phyloP scores from a whole-genome alignment of 2,797 vertebrate genomes.

The Discoglossus pictus region DNA sequence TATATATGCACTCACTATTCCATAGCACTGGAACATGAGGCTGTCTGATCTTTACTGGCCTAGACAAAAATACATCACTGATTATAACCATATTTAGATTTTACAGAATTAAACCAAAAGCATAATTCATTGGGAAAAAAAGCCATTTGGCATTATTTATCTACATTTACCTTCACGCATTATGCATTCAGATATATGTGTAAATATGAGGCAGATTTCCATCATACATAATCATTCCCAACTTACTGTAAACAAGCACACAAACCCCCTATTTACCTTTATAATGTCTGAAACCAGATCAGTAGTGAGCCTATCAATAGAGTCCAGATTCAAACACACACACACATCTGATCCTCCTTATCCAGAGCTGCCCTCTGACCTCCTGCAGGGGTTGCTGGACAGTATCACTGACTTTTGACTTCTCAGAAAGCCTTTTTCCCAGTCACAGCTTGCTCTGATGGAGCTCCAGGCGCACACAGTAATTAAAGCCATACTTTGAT shows the following conservation, averaged over 20 bases:
- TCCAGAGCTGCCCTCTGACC: constrained; percentile 41
- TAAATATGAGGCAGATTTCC: constrained; percentile 9
- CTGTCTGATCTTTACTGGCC: no score
- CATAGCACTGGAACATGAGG: no score
- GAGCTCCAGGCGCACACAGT: constrained; percentile 39
- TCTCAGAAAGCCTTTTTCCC: constrained; percentile 42
- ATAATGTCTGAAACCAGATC: constrained; percentile 9
- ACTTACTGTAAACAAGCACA: neutral
- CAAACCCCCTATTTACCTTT: neutral
- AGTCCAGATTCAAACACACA: constrained; percentile 17
- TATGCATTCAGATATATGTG: no score
- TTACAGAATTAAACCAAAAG: no score
- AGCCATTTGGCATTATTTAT: no score
- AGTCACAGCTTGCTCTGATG: constrained; percentile 25
- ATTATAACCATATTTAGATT: no score
- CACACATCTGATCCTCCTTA: constrained; percentile 44
- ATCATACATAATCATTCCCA: no score
- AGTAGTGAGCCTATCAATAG: constrained; percentile 1
- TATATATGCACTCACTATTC: no score
- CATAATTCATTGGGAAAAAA: no score
- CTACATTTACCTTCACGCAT: no score
- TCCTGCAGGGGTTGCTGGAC: constrained; percentile 29
- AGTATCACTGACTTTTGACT: constrained; percentile 50
- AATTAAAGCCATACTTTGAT: constrained; percentile 49
- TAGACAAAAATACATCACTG: no score